These are phyloP conservation scores for Megaptera novaeangliae DNA, from an alignment of 2,113 vertebrate species.

Conservation along the genomic window DNA sequence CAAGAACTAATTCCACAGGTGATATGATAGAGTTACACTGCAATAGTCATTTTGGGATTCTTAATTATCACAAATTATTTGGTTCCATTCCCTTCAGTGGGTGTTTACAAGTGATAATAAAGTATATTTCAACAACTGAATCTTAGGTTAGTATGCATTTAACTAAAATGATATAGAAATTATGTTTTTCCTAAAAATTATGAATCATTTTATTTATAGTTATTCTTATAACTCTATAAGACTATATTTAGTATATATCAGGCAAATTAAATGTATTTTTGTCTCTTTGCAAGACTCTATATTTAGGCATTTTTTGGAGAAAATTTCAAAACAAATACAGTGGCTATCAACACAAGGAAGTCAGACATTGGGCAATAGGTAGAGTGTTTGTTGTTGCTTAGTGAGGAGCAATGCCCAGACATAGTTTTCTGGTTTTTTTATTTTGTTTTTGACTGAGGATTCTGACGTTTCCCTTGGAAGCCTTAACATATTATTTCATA, in stretches of 20 bases:
- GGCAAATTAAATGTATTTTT: neutral
- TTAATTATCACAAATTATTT: neutral
- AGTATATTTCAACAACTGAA: neutral
- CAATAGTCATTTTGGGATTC: neutral
- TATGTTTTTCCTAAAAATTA: neutral
- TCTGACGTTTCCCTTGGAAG: neutral
- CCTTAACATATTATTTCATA: neutral
- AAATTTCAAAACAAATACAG: neutral
- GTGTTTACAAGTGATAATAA: neutral
- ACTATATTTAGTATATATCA: neutral
- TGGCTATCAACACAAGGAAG: neutral
- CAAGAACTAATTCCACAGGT: neutral
- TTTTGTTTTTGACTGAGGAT: neutral
- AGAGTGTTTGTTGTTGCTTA: neutral
- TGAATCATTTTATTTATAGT: neutral
- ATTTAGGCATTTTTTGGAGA: neutral
- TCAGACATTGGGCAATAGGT: neutral
- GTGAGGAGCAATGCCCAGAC: neutral
- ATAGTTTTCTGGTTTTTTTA: neutral
- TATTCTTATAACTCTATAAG: neutral
- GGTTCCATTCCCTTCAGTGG: rapidly evolving
- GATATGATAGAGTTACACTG: neutral
- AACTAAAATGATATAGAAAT: neutral
- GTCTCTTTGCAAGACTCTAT: neutral
- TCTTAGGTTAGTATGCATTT: neutral